Base-by-base conservation (phyloP, 2,113 vertebrate species). In the Myanophis thanlyinensis region DNA sequence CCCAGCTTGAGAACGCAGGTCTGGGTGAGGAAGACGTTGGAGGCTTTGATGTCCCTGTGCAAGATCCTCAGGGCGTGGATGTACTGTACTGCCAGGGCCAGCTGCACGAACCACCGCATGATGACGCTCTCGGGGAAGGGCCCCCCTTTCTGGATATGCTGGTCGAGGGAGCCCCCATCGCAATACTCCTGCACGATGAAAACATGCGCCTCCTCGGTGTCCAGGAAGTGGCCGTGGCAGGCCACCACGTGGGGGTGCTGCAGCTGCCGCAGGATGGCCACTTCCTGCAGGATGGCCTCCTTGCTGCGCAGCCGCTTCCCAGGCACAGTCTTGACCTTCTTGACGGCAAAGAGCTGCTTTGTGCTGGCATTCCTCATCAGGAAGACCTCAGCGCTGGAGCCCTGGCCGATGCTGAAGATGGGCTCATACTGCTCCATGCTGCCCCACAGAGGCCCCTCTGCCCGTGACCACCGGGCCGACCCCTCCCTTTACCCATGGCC, bases 11-110 rank as follows among this genome's bases (percentile, higher is more conserved):
- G 96, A 89, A 97, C 53, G 1, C 97, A 97, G 87, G 93, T 95
- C 90, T 97, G 98, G 12, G 98, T 98, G 13, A 98, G 96, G 85
- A 98, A 97, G 2, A 98, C 97, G 87, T 98, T 98, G 23, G 98
- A 98, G 8, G 98, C 96, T 91, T 98, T 98, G 94, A 98, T 98
- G 94, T 98, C 98, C 92, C 98, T 96, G 96, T 98, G 98, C 3
- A 98, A 96, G 93, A 98, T 97, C 93, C 96, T 98, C 59, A 95
- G 89, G 18, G 89, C 67, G 92, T 98, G 98, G 91, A 98, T 98
- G 59, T 98, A 97, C 90, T 95, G 93, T 9, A 98, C 94, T 1
- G 98, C 98, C 97, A 97, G 91, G 1, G 96, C 93, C 18, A 98
- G 93, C 94, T 98, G 98, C 30, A 97, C 97, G 86, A 98, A 98